Evolutionary conservation across 2,113 vertebrate genomes (phyloP).

Genomic region (Sisor rabdophorus): DNA sequence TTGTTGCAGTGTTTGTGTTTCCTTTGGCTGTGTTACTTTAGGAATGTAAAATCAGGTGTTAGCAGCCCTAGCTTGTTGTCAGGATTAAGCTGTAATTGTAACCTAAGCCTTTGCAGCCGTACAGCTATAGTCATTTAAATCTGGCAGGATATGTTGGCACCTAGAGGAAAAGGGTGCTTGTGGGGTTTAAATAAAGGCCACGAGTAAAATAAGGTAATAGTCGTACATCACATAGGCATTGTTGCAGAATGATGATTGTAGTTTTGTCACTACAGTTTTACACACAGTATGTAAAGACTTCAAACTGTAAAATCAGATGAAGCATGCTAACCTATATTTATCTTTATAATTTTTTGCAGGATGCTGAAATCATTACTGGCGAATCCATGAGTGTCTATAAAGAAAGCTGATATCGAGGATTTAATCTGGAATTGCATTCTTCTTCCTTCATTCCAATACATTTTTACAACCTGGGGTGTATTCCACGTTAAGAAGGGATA

Average conservation of each 20-base stretch:
- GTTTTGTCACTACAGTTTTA: not conserved
- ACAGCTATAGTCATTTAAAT: not conserved
- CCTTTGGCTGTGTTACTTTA: conserved; percentile 3
- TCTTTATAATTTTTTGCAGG: conserved; percentile 18
- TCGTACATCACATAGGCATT: not conserved
- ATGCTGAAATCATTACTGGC: conserved; percentile 11
- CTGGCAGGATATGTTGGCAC: not conserved
- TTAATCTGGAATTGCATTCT: not conserved
- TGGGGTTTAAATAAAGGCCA: not conserved
- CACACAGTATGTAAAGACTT: not conserved
- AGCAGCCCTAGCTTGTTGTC: not conserved
- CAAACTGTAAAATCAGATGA: not conserved
- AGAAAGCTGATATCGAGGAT: not conserved
- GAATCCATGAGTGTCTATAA: not conserved
- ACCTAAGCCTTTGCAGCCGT: not conserved
- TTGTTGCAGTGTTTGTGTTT: conserved; percentile 16
- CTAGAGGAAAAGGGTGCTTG: not conserved
- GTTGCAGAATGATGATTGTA: conserved; percentile 3
- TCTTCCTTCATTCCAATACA: not conserved
- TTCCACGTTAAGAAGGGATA: not conserved
- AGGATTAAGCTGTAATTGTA: not conserved
- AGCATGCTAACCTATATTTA: not conserved
- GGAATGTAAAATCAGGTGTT: not conserved
- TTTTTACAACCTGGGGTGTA: not conserved
- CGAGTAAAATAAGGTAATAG: not conserved